These are phyloP conservation scores for Pycnonotus jocosus DNA, from an alignment of 2,113 vertebrate genomes.

Conservation along the genomic window DNA sequence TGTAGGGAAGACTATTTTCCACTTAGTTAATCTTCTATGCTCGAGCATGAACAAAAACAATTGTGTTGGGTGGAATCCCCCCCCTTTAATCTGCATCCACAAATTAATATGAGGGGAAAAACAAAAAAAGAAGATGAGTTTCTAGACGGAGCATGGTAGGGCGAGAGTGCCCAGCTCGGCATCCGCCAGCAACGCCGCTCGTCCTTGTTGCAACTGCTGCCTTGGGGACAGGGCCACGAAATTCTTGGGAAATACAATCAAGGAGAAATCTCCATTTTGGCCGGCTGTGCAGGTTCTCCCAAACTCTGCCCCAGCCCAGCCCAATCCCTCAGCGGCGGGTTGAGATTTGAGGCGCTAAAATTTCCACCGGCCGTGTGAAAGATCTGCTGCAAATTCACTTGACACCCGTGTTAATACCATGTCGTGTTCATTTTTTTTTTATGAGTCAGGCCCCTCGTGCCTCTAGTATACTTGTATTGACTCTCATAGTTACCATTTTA, in stretches of 20 bases:
- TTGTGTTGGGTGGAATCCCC: neutral
- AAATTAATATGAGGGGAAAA: constrained; percentile 11
- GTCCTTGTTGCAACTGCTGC: neutral
- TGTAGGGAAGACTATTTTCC: constrained; percentile 11
- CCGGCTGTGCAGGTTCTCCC: neutral
- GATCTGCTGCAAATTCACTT: constrained; percentile 61
- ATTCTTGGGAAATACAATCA: neutral
- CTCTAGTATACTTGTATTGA: constrained; percentile 91
- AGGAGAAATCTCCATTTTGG: constrained; percentile 10
- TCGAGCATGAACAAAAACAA: constrained; percentile 43
- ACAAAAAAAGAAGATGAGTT: neutral
- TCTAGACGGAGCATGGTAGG: constrained; percentile 9
- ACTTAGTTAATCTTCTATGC: constrained; percentile 5
- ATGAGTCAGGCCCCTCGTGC: constrained; percentile 90
- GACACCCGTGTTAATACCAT: constrained; percentile 77
- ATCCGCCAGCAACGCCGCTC: neutral
- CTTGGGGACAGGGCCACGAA: neutral
- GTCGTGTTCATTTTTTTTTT: constrained; percentile 68
- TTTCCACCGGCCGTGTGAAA: constrained; percentile 49
- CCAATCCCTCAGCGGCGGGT: neutral
- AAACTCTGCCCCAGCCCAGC: neutral
- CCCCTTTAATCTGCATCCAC: constrained; percentile 6
- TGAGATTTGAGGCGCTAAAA: constrained; percentile 5
- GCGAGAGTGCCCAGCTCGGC: neutral
- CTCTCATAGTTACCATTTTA: constrained; percentile 83